A percentile compares a stretch with the other conserved stretches of the same genome.
These are phyloP conservation scores for Polypedilum vanderplanki DNA, from an alignment of 1,140 invertebrate species.

Conservation along the genomic window DNA sequence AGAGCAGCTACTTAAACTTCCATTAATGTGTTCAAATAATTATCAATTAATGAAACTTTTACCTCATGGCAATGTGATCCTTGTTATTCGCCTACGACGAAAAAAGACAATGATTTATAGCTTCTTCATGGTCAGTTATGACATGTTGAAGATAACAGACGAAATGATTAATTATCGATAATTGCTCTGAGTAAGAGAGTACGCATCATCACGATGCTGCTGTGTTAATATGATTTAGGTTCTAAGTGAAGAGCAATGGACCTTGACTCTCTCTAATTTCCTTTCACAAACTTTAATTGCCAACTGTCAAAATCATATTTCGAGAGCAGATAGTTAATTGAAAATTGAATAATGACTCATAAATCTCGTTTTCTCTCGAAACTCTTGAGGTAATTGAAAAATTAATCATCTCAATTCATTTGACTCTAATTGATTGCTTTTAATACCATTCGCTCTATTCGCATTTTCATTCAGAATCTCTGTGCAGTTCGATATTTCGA, in stretches of 20 bases:
- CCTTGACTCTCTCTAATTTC: not conserved
- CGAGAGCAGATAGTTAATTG: not conserved
- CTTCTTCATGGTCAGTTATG: no score
- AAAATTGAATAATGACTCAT: constrained; percentile 14
- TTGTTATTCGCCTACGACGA: no score
- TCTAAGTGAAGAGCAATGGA: not conserved
- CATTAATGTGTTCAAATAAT: not conserved
- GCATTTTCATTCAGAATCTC: constrained; percentile 12
- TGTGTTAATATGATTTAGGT: constrained; percentile 1
- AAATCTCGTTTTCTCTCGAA: not conserved
- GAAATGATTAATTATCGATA: constrained; percentile 20
- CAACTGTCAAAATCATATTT: constrained; percentile 3
- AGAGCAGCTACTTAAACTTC: not conserved
- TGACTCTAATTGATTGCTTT: constrained; percentile 6
- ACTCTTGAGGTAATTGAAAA: not conserved
- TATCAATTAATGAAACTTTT: no score
- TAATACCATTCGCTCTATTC: not conserved
- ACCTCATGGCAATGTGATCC: no score
- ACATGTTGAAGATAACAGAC: not conserved
- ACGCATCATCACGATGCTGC: no score
- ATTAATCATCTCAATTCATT: not conserved
- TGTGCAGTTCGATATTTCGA: not conserved
- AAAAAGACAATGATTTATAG: no score
- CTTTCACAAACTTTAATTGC: not conserved
- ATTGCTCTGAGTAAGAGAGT: not conserved